Conservation (phyloP, 2,113 vertebrate species). For the Todiramphus saurophagus region DNA sequence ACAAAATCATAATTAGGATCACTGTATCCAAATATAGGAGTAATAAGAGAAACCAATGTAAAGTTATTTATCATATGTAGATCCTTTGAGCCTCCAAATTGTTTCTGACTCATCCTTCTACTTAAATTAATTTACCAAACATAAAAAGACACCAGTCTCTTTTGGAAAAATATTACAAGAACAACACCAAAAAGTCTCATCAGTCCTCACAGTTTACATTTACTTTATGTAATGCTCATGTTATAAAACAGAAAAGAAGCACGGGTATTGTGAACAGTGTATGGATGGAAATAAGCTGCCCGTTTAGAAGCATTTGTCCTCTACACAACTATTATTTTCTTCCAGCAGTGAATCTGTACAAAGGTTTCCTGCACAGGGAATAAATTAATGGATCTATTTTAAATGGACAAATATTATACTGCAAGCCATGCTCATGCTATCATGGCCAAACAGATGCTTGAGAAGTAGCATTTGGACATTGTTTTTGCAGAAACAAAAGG, state of each 20-base stretch:
- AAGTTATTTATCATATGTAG: not conserved
- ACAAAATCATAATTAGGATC: not conserved
- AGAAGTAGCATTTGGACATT: not conserved
- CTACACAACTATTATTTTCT: slow-evolving; percentile 21
- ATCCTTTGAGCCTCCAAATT: not conserved
- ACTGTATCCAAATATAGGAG: not conserved
- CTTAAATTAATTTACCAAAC: not conserved
- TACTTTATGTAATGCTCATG: not conserved
- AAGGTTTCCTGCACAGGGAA: slow-evolving; percentile 46
- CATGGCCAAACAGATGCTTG: slow-evolving; percentile 22
- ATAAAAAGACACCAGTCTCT: not conserved
- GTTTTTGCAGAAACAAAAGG: slow-evolving; percentile 51
- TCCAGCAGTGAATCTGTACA: slow-evolving; percentile 23
- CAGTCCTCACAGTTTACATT: not conserved
- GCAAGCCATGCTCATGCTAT: slow-evolving; percentile 26
- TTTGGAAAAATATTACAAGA: not conserved
- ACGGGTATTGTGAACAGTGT: not conserved
- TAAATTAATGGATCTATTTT: slow-evolving; percentile 57
- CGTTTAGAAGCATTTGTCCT: slow-evolving; percentile 20
- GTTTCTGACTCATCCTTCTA: not conserved
- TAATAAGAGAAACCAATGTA: not conserved
- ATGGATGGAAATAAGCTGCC: not conserved
- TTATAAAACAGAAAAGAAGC: not conserved
- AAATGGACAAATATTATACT: slow-evolving; percentile 21
- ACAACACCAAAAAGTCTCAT: not conserved